These are phyloP conservation scores for Heterodera filipjevi DNA, from an alignment of 2,888 invertebrate species.

Conservation along the genomic window DNA sequence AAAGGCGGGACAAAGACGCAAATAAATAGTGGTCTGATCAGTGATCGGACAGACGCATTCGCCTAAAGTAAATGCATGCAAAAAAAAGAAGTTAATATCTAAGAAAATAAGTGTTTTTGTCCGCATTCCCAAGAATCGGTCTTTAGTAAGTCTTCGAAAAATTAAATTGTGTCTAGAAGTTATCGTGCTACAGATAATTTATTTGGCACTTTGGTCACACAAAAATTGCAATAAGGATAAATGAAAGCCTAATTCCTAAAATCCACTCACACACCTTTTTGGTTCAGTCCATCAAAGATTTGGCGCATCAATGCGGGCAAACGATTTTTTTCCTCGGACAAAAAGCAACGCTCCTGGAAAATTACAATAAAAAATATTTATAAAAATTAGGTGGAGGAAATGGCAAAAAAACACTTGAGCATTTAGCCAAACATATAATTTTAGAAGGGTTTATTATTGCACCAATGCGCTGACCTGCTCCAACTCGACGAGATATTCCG, in stretches of 20 bases:
- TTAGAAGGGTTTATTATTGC: no score
- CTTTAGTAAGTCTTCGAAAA: no score
- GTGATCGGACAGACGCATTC: slow-evolving; percentile 52
- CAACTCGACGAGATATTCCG: slow-evolving; percentile 60
- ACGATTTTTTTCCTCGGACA: slow-evolving; percentile 44
- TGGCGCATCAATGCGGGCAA: slow-evolving; percentile 49
- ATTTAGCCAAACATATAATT: no score
- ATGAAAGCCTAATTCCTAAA: background rate
- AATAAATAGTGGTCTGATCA: slow-evolving; percentile 52
- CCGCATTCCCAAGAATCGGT: no score
- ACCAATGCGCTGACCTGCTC: slow-evolving; percentile 52
- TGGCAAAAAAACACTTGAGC: no score
- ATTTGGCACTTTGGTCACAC: no score
- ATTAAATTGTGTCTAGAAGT: no score
- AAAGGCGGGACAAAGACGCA: slow-evolving; percentile 59
- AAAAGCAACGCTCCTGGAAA: slow-evolving; percentile 47
- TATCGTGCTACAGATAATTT: no score
- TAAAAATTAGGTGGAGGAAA: no score
- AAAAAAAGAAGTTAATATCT: background rate
- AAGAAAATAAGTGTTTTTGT: no score
- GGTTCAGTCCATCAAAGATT: slow-evolving; percentile 53
- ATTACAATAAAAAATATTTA: background rate
- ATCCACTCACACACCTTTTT: slow-evolving; percentile 41
- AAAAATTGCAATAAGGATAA: no score
- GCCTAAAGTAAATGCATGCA: slow-evolving; percentile 37